phyloP scores from a whole-genome alignment of 1,140 invertebrate species.

The Nephila pilipes region DNA sequence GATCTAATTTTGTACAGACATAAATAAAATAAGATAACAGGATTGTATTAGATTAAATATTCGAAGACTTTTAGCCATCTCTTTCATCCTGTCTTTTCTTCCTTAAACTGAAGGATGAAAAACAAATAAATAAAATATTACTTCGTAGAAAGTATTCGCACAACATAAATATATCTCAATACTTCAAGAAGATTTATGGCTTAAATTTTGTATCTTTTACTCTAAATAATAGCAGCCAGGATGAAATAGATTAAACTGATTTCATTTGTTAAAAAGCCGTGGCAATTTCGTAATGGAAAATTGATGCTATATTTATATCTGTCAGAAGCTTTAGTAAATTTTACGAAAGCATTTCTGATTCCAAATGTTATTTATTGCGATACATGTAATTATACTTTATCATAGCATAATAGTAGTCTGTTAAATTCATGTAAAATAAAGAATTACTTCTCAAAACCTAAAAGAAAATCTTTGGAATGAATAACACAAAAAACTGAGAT shows the following conservation, averaged over 20 bases:
- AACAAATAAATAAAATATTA: background rate
- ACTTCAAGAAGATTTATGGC: conserved; percentile 27
- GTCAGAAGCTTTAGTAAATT: too few relatives aligned
- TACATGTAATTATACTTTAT: too few relatives aligned
- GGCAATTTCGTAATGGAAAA: too few relatives aligned
- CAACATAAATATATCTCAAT: conserved; percentile 22
- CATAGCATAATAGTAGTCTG: too few relatives aligned
- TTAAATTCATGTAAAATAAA: too few relatives aligned
- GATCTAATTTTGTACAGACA: background rate
- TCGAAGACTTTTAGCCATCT: background rate
- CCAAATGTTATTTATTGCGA: too few relatives aligned
- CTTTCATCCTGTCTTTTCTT: background rate
- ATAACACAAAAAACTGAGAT: too few relatives aligned
- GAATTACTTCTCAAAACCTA: too few relatives aligned
- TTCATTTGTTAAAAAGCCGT: too few relatives aligned
- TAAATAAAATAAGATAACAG: background rate
- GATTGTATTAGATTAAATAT: background rate
- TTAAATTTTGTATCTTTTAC: background rate
- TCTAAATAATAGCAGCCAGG: background rate
- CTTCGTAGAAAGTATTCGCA: background rate
- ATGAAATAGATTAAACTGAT: background rate
- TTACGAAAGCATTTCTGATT: too few relatives aligned
- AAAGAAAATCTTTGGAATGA: too few relatives aligned
- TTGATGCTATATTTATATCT: too few relatives aligned
- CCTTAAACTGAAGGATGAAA: background rate